These are phyloP conservation scores for Montipora capitata DNA, from an alignment of 92 coral and sea anemone species.

Conservation along the genomic window DNA sequence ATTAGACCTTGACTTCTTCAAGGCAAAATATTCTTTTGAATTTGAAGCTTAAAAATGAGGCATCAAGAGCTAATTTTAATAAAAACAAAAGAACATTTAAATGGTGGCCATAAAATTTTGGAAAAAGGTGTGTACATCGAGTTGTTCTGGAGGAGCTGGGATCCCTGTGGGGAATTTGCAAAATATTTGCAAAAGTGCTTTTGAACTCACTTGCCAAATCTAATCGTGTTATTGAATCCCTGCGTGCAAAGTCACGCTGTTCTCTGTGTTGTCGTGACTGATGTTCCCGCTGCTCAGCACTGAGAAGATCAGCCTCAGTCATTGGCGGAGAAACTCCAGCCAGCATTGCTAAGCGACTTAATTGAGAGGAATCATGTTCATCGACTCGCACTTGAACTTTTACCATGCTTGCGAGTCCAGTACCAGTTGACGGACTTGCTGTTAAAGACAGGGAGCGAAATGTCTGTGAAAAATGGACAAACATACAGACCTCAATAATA, in stretches of 20 bases:
- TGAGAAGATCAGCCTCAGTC: slow-evolving; percentile 67
- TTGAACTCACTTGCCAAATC: neutral
- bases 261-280: slow-evolving; percentile 14
- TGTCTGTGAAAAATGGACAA: slow-evolving; percentile 61
- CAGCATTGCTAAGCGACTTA: slow-evolving; percentile 83
- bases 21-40: too few species aligned
- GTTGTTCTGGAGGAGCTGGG: too few species aligned
- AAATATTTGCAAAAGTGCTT: too few species aligned
- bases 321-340: slow-evolving; percentile 95
- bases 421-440: slow-evolving; percentile 76
- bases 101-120: too few species aligned
- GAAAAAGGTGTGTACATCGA: too few species aligned
- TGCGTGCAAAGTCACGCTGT: neutral
- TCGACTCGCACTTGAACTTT: slow-evolving; percentile 94
- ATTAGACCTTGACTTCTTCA: too few species aligned
- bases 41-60: too few species aligned
- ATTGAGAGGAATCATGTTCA: slow-evolving; percentile 80
- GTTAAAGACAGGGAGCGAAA: slow-evolving; percentile 79
- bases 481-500: neutral
- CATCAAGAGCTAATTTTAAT: too few species aligned
- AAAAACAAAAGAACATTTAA: too few species aligned
- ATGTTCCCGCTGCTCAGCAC: slow-evolving; percentile 36
- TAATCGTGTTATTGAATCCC: neutral
- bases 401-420: slow-evolving; percentile 80
- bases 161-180: too few species aligned